Evolutionary conservation across 2,888 invertebrate genomes (phyloP).

Genomic region (Periphyllus acericola): DNA sequence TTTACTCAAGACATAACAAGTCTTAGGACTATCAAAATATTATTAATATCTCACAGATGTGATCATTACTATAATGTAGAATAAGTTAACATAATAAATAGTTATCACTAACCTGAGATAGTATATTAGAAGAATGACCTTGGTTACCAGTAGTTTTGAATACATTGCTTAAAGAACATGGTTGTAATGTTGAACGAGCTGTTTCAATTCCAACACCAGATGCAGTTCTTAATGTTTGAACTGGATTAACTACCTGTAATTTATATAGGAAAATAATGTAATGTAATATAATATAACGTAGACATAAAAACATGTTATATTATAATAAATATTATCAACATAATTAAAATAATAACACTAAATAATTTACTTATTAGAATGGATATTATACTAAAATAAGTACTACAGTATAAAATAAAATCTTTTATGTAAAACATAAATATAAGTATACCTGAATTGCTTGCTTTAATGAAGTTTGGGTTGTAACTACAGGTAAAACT

Average conservation of each 20-base stretch:
- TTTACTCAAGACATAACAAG: too few relatives aligned
- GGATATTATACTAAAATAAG: too few relatives aligned
- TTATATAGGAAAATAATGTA: background rate
- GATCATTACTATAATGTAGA: too few relatives aligned
- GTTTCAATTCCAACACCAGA: conserved; percentile 57
- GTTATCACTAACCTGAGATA: conserved; percentile 40
- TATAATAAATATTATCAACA: background rate
- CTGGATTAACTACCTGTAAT: conserved; percentile 55
- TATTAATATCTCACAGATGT: too few relatives aligned
- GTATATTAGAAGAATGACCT: conserved; percentile 53
- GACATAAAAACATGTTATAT: background rate
- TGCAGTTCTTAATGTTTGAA: conserved; percentile 53
- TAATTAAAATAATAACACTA: too few relatives aligned
- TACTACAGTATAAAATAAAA: background rate
- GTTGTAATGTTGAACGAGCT: conserved; percentile 51
- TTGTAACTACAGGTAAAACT: conserved; percentile 74
- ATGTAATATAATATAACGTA: background rate
- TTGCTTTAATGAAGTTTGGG: conserved; percentile 71
- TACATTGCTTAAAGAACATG: conserved; percentile 56
- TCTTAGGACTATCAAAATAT: too few relatives aligned
- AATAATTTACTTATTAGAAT: too few relatives aligned
- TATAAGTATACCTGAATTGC: conserved; percentile 71
- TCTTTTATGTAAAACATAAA: background rate
- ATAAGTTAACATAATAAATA: too few relatives aligned
- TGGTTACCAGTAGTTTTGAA: conserved; percentile 51